phyloP scores from a whole-genome alignment of 2,113 vertebrate genomes.

The Pimephales promelas region DNA sequence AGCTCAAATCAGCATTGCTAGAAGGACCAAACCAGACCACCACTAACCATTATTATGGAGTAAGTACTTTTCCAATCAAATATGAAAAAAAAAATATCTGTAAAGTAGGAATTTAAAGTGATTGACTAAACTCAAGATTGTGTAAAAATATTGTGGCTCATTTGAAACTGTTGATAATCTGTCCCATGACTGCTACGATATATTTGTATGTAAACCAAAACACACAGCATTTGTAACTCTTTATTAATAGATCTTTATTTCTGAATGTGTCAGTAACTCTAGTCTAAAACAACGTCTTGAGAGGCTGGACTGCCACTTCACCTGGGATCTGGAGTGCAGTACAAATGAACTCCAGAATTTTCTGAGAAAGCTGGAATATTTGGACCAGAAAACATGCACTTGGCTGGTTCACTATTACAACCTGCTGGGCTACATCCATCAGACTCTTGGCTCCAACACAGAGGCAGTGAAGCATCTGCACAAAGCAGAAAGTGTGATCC shows the following conservation, averaged over 20 bases:
- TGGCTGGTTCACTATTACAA: constrained; percentile 15
- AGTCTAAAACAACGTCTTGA: background rate
- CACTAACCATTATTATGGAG: too few species aligned
- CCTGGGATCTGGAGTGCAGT: constrained; percentile 23
- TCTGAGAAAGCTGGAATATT: background rate
- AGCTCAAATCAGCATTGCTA: too few species aligned
- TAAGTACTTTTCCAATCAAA: too few species aligned
- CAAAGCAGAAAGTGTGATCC: constrained; percentile 20
- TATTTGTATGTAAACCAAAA: too few species aligned
- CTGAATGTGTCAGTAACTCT: background rate
- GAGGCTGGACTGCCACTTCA: constrained; percentile 36
- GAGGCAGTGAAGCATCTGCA: background rate
- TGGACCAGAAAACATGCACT: background rate
- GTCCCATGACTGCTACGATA: too few species aligned
- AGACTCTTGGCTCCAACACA: background rate
- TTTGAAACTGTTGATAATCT: too few species aligned
- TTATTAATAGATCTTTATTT: background rate
- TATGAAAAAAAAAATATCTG: too few species aligned
- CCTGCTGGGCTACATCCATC: background rate
- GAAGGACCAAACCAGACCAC: too few species aligned
- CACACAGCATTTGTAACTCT: too few species aligned
- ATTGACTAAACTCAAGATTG: too few species aligned
- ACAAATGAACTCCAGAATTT: background rate
- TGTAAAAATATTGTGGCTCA: too few species aligned
- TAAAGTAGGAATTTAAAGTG: too few species aligned